Conservation (phyloP, 2,888 invertebrate genomes). For the Gari tellinella region DNA sequence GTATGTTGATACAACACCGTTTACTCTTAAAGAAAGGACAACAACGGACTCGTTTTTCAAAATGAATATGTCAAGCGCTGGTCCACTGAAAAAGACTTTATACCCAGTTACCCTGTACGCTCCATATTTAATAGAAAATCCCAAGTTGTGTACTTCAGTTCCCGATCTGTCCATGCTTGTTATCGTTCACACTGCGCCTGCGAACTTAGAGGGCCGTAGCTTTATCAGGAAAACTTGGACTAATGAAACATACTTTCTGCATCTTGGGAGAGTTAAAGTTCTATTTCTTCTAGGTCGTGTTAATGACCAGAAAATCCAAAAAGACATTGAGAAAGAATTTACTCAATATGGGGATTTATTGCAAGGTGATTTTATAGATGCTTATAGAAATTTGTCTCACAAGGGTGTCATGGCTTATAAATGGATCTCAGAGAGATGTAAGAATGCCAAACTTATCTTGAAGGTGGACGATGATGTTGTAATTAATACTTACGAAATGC, state of each 20-base stretch:
- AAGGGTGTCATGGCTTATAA: constrained; percentile 72
- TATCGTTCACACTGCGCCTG: constrained; percentile 63
- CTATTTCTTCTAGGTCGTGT: constrained; percentile 68
- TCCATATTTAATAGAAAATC: constrained; percentile 43
- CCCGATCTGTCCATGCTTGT: constrained; percentile 34
- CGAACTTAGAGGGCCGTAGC: constrained; percentile 50
- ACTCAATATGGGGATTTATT: constrained; percentile 62
- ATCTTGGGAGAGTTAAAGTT: constrained; percentile 32
- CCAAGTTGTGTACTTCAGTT: constrained; percentile 38
- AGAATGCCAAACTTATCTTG: constrained; percentile 60
- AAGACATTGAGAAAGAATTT: constrained; percentile 57
- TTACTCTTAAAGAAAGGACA: too few relatives aligned
- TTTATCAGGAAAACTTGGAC: constrained; percentile 67
- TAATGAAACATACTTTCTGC: constrained; percentile 52
- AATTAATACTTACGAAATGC: constrained; percentile 58
- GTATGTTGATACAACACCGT: too few relatives aligned
- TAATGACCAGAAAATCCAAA: constrained; percentile 34
- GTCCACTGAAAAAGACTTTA: constrained; percentile 10
- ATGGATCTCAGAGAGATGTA: constrained; percentile 67
- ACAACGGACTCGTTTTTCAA: too few relatives aligned
- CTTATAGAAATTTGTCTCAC: constrained; percentile 67
- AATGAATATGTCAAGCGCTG: too few relatives aligned
- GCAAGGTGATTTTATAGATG: constrained; percentile 71
- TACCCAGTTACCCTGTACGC: constrained; percentile 43
- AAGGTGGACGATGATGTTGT: constrained; percentile 74